Base-by-base conservation (phyloP, 1,140 invertebrate genomes). In the Atta texana region DNA sequence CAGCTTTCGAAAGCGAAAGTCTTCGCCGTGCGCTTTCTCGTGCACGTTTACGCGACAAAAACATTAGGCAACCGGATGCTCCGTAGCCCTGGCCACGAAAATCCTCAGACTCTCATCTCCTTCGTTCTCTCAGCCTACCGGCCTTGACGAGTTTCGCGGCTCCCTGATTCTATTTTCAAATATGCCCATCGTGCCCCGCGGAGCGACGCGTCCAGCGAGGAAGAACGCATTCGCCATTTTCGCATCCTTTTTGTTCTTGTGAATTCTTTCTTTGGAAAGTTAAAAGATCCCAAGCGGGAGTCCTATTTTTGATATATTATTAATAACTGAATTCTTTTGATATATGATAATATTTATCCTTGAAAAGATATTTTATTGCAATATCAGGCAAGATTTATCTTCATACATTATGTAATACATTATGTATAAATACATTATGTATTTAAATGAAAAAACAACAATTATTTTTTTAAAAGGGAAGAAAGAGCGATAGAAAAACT, bases 1-100 rank as follows among this genome's bases (percentile, higher is more conserved):
- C 81, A 90, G 89, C 89, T 92, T 93, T 91, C 90, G 92, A 93
- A 93, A 93, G 92, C 91, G 92, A 93, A 93, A 93, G 92, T 93
- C 87, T 24, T 86, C 66, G 34, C 57, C 12, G 55, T 55, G 63
- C 21, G 69, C 21, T 72, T n/a, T 68, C 44, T 59, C 76, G 82
- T 74, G 82, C 16, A 31, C 72, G 86, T 87, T 68, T 10, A 28
- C 66, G 63, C 85, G 90, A 81, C 80, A 81, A 91, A 91, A 91
- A 91, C 89, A 91, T 89, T 91, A 68, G 77, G 90, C 90, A 91
- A 85, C 82, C 82, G 75, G 82, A 89, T 91, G 61, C 85, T 24
- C 21, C 89, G 55, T 84, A 87, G 89, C 82, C 87, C 86, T 90
- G 91, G 90, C 91, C 91, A 92, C 89, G 91, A 92, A 92, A 92